Base-by-base conservation (phyloP, 2,888 invertebrate species). In the Thelaira solivaga region DNA sequence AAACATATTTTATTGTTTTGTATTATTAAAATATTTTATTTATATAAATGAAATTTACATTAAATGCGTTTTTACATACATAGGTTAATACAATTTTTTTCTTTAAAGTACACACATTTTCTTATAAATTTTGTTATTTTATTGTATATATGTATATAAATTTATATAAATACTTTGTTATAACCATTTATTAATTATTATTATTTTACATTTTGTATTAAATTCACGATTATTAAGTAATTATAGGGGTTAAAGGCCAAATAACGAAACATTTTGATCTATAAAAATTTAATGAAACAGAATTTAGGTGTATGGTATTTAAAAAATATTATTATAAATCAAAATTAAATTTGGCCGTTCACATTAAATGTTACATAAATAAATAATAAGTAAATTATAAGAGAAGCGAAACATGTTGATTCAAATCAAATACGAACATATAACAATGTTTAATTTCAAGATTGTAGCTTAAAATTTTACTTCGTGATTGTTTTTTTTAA, bases 21-120 rank as follows among this genome's bases (percentile, higher is more conserved):
- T n/a, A n/a, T n/a, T n/a, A n/a, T n/a, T n/a, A n/a, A n/a, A n/a
- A n/a, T n/a, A n/a, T n/a, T n/a, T n/a, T n/a, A n/a, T n/a, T n/a
- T n/a, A n/a, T n/a, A n/a, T n/a, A n/a, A n/a, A n/a, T n/a, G n/a
- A n/a, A 78, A 65, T 65, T 78, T 78, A 78, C 74, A 78, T 78
- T 78, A 78, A 78, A 78, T 78, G 78, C 78, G 53, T 78, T 78
- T 78, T 68, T 67, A 69, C 64, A 73, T 45, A 41, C 39, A 64
- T 31, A 62, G 16, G 16, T 39, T 39, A n/a, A 36, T 36, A 39
- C 16, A 39, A 4, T 5, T 39, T 13, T 13, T 31, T 31, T 36
- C 11, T 39, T 39, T 39, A 13, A 26, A 26, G 26, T 26, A 26
- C 6, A 26, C 67, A 72, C 41, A 57, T 67, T n/a, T 51, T 53